Base-by-base conservation (phyloP, 1,140 invertebrate genomes). In the Agrypnia vestita region DNA sequence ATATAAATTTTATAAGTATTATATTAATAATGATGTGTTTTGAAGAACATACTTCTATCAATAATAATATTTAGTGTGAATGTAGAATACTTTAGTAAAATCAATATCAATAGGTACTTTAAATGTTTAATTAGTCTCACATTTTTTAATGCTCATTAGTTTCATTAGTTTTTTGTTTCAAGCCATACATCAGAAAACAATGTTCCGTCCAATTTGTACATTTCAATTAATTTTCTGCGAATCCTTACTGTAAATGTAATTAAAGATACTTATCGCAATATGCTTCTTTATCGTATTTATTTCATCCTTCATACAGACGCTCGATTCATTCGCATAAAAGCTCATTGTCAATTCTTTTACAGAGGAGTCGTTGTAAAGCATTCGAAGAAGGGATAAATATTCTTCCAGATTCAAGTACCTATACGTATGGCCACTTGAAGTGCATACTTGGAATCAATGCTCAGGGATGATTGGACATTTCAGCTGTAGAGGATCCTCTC, bases 261-360 rank as follows among this genome's bases (percentile, higher is more conserved):
- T 74, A 13, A 44, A 55, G n/a, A 44, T 59, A 6, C 46, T 25
- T 0, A 11, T 51, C 11, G 46, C 44, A 13, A 71, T 62, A 53
- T 51, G 67, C 19, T 49, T 71, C 47, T 25, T 35, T 10, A 71
- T 51, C 21, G 46, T 49, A 51, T 25, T 71, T 71, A 49, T 71
- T 71, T 71, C 19, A 44, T 6, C 21, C 13, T 13, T 17, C 67
- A 51, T 25, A 71, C 67, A 71, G 19, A 62, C 25, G 15, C 15
- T 55, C 44, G 56, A 64, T 77, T 49, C 75, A 77, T 77, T 77
- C 61, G 61, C 61, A 69, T 69, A 77, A 77, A 67, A 77, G 75
- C 61, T 67, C 9, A 15, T 51, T 69, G 61, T 69, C 3, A 3
- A 35, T 46, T 10, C 13, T 56, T 56, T 59, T 55, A 71, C 64